phyloP scores from a whole-genome alignment of 2,888 invertebrate species.

The Eupithecia exiguata region DNA sequence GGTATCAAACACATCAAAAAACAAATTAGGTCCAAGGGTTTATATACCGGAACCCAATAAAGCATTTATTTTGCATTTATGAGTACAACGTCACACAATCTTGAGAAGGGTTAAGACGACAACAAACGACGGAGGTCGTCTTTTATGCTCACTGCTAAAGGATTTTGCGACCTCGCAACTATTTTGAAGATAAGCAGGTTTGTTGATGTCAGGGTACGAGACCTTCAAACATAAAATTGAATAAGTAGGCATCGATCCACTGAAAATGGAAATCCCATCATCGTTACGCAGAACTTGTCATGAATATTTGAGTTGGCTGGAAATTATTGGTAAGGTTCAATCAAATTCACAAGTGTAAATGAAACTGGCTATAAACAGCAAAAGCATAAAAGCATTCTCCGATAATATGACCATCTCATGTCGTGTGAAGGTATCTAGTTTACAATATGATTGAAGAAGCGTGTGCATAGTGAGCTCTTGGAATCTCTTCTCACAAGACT shows the following conservation, averaged over 20 bases:
- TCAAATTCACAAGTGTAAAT: neutral
- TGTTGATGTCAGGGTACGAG: constrained; percentile 30
- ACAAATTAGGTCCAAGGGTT: constrained; percentile 31
- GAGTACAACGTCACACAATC: constrained; percentile 56
- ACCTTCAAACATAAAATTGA: constrained; percentile 25
- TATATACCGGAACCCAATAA: constrained; percentile 39
- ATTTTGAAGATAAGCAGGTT: constrained; percentile 43
- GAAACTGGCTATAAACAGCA: neutral
- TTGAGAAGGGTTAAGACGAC: constrained; percentile 68
- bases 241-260: neutral
- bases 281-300: neutral
- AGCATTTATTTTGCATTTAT: constrained; percentile 54
- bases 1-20: constrained; percentile 20
- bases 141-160: constrained; percentile 59
- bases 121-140: constrained; percentile 62
- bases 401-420: neutral
- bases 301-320: neutral
- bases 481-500: neutral
- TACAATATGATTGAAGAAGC: neutral
- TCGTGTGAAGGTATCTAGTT: neutral
- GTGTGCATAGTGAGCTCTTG: neutral
- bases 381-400: neutral
- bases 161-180: constrained; percentile 55
- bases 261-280: neutral
- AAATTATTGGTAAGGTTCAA: neutral